phyloP scores from a whole-genome alignment of 2,113 vertebrate species.

The Morone saxatilis region DNA sequence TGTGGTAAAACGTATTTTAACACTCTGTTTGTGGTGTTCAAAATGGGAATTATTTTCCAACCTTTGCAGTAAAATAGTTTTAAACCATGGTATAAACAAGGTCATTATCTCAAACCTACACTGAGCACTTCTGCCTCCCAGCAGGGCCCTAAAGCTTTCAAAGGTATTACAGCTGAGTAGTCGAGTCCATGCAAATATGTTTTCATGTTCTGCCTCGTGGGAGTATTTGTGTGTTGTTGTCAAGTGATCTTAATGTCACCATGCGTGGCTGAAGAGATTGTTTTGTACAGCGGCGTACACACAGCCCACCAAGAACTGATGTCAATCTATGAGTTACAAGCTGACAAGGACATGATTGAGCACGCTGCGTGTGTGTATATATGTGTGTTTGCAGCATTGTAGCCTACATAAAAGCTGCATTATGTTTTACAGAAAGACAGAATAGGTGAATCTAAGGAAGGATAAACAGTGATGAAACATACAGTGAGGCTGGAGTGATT shows the following conservation, averaged over 20 bases:
- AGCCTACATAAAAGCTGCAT: constrained; percentile 25
- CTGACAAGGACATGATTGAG: constrained; percentile 66
- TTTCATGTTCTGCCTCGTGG: constrained; percentile 65
- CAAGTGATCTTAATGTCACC: constrained; percentile 73
- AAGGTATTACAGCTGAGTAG: constrained; percentile 63
- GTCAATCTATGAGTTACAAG: constrained; percentile 64
- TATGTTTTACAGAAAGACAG: constrained; percentile 21
- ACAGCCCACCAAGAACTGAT: constrained; percentile 28
- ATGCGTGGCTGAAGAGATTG: constrained; percentile 56
- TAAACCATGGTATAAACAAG: constrained; percentile 54
- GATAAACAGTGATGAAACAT: constrained; percentile 1
- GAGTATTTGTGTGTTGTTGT: constrained; percentile 72
- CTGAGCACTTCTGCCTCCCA: constrained; percentile 46
- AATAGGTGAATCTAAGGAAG: background rate
- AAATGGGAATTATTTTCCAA: constrained; percentile 41
- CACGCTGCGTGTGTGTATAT: background rate
- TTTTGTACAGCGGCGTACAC: constrained; percentile 44
- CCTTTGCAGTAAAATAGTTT: constrained; percentile 40
- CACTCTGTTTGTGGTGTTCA: background rate
- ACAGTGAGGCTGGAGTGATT: background rate
- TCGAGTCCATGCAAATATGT: constrained; percentile 73
- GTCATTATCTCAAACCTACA: constrained; percentile 66
- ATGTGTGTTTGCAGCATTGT: constrained; percentile 21
- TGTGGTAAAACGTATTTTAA: constrained; percentile 15
- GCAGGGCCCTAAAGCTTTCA: constrained; percentile 60